Conservation (phyloP, 2,797 vertebrate genomes). For the Vultur gryphus region DNA sequence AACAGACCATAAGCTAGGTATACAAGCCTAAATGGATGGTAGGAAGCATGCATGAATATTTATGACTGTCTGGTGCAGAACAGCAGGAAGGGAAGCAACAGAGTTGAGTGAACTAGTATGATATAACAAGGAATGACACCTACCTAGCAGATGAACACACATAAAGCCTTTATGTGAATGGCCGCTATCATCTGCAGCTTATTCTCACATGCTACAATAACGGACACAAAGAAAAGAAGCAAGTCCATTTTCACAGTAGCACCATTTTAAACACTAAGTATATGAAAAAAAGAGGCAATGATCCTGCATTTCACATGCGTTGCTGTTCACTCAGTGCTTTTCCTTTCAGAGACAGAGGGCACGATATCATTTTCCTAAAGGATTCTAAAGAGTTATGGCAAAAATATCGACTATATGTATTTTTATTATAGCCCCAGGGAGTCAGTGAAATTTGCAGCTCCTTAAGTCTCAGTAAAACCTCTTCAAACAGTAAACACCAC, state of each 20-base stretch:
- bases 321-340: fast-evolving
- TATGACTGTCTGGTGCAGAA: slow-evolving; percentile 62
- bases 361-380: neutral
- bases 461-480: neutral
- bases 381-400: neutral
- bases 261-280: neutral
- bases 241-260: neutral
- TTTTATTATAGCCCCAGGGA: neutral
- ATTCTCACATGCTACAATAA: neutral
- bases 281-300: fast-evolving
- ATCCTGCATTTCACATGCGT: fast-evolving
- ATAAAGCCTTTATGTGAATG: neutral
- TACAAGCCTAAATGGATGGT: slow-evolving; percentile 5
- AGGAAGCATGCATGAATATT: slow-evolving; percentile 52
- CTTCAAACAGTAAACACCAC: neutral
- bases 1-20: slow-evolving; percentile 3
- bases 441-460: neutral
- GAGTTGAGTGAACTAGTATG: neutral
- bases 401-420: neutral
- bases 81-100: slow-evolving; percentile 37
- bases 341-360: neutral
- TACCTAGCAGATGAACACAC: slow-evolving; percentile 7
- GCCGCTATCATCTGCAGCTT: neutral
- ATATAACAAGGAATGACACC: slow-evolving; percentile 35
- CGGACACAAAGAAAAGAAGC: neutral